Base-by-base conservation (phyloP, 2,113 vertebrate species). In the Chauna torquata region DNA sequence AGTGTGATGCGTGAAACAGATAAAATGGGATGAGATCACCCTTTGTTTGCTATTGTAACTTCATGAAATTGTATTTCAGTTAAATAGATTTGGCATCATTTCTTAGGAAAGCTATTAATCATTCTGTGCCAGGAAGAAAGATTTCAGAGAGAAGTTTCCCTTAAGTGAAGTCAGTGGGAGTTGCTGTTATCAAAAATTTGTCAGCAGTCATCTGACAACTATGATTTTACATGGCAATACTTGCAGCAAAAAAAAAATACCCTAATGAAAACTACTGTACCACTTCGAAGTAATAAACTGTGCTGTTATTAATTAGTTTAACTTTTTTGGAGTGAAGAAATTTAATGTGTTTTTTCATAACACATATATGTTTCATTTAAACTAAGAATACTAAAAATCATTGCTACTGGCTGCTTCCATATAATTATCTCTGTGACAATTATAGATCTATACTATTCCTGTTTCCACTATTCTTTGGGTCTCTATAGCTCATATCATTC, bases 51-150 rank as follows among this genome's bases (percentile, higher is more conserved):
- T 66, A 40, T 84, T 92, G 50, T 68, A 90, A 94, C 18, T 94
- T 84, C 79, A 72, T 81, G n/a, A 83, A 91, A 91, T 94, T 93
- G 12, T 72, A 72, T 96, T 97, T 95, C 70, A 83, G 77, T 77
- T 96, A 95, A 95, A 90, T 70, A 88, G 86, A 89, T 96, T 96
- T 97, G 92, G 78, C 82, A 97, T 84, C 11, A 62, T 68, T 64
- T 96, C 92, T 86, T 94, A 83, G 50, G 49, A 94, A 94, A 92
- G 88, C 54, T 75, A 95, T 97, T 97, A 94, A 70, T 76, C 90
- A 91, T 92, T 95, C 44, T 77, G 18, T 95, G 92, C 59, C 90
- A 83, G 91, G 74, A 92, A 92, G 72, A 95, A 66, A 84, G 13
- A 87, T 92, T 96, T 87, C 44, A 87, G 81, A 82, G 52, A 85